Evolutionary conservation across 2,888 invertebrate species (phyloP), one percentile per base, ranked within the genome.

Genomic region (Odontothrips loti): DNA sequence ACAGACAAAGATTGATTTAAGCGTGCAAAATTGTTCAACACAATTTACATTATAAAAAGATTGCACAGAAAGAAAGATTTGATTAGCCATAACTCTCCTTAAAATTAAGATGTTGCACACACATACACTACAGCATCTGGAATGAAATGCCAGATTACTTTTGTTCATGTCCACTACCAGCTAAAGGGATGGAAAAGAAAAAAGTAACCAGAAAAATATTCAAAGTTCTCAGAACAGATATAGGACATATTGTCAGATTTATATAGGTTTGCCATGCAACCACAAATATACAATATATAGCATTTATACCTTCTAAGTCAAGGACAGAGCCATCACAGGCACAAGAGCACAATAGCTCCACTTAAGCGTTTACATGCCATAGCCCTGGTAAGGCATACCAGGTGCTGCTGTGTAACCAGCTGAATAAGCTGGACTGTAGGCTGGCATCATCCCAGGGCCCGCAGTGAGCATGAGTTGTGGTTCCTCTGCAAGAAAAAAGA

Each of bases 391-490:
- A 82, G 88, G 90, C 88, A 89, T 90, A 82, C 87, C 86, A 82
- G 86, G 84, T 47, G 82, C 85, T 86, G 91, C 85, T 86, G 91
- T 85, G 86, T 90, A 87, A 85, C 89, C 87, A 85, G 90, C 86
- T 79, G 88, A 87, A 82, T 88, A 89, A 11, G 87, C 87, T 34
- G 89, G 87, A 80, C 89, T 88, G 84, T 90, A 91, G 48, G 90
- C 91, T 81, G 91, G 91, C 86, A 92, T 91, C 90, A 92, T 93
- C 82, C 92, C 93, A 80, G 95, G 95, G 80, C 97, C 97, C 82
- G 97, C 97, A 47, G 98, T 98, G 85, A 99, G 90, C 98, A 98
- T 99, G 85, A 98, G 90, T 87, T 98, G 98, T n/a, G 97, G 96
- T 87, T 98, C 98, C 87, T 95, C 89, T 88, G 84, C 17, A 85